Evolutionary conservation across 2,113 vertebrate species (phyloP).

Genomic region (Orycteropus afer): DNA sequence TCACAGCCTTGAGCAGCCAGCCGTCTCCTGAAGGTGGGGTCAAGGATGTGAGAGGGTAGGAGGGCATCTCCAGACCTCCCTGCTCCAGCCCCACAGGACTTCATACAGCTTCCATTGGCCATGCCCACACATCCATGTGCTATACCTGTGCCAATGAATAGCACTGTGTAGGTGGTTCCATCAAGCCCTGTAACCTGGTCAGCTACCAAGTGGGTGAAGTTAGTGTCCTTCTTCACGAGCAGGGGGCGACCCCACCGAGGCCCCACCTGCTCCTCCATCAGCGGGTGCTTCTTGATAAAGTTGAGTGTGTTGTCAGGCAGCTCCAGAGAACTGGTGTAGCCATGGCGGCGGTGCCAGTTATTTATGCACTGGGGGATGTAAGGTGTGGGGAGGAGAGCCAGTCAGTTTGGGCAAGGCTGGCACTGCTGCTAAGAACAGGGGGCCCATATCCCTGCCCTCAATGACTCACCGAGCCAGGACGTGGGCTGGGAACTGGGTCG

Average conservation of each 20-base stretch:
- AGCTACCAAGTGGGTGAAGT: constrained; percentile 95
- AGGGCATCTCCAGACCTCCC: background rate
- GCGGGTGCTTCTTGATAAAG: constrained; percentile 97
- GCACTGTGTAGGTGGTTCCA: constrained; percentile 89
- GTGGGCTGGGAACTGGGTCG: constrained; percentile 88
- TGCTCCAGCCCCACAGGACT: background rate
- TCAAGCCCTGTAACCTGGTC: constrained; percentile 90
- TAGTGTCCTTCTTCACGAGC: constrained; percentile 93
- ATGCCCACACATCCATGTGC: accelerated
- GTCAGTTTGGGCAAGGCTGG: accelerated
- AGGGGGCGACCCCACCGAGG: constrained; percentile 90
- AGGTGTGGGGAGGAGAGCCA: accelerated
- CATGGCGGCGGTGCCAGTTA: constrained; percentile 90
- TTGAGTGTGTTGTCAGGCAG: constrained; percentile 96
- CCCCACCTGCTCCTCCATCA: constrained; percentile 92
- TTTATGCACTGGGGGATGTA: constrained; percentile 92
- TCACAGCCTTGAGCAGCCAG: constrained; percentile 95
- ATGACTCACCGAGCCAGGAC: constrained; percentile 94
- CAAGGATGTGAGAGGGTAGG: constrained; percentile 32
- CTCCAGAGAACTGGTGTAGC: constrained; percentile 94
- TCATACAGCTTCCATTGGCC: background rate
- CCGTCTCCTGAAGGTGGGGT: constrained; percentile 87
- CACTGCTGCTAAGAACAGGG: accelerated
- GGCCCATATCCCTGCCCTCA: accelerated
- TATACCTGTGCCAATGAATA: constrained; percentile 97